Conservation (phyloP, 2,113 vertebrate genomes). For the Aptenodytes patagonicus region DNA sequence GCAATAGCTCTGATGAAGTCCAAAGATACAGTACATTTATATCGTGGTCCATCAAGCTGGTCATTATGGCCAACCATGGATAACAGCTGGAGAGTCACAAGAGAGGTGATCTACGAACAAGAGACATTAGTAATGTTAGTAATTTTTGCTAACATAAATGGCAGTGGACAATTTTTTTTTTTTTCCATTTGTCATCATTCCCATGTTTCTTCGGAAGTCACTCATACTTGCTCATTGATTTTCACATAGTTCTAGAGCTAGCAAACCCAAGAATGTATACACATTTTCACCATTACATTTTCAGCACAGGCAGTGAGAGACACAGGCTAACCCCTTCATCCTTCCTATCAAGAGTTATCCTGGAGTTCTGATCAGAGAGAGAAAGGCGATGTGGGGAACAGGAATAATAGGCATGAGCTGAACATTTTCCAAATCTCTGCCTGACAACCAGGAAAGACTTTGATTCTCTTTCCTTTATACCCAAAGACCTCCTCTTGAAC, state of each 20-base stretch:
- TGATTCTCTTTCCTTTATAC: not conserved
- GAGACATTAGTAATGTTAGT: not conserved
- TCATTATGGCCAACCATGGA: slow-evolving; percentile 87
- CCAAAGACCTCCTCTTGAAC: not conserved
- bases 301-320: not conserved
- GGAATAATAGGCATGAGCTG: not conserved
- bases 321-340: not conserved
- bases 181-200: not conserved
- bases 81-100: slow-evolving; percentile 93
- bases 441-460: not conserved
- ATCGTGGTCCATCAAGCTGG: slow-evolving; percentile 92
- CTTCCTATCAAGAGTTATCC: not conserved
- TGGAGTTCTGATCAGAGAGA: not conserved
- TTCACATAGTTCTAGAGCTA: not conserved
- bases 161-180: not conserved
- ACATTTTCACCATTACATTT: not conserved
- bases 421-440: not conserved
- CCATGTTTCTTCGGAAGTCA: not conserved
- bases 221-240: not conserved
- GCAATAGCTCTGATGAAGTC: slow-evolving; percentile 93
- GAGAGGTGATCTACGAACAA: slow-evolving; percentile 86
- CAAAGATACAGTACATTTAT: slow-evolving; percentile 92
- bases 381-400: not conserved
- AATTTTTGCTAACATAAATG: not conserved
- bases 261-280: not conserved